Percentiles rank a stretch among this genome's conserved stretches.
Conservation (phyloP, 2,888 invertebrate species). For the Drepana falcataria region DNA sequence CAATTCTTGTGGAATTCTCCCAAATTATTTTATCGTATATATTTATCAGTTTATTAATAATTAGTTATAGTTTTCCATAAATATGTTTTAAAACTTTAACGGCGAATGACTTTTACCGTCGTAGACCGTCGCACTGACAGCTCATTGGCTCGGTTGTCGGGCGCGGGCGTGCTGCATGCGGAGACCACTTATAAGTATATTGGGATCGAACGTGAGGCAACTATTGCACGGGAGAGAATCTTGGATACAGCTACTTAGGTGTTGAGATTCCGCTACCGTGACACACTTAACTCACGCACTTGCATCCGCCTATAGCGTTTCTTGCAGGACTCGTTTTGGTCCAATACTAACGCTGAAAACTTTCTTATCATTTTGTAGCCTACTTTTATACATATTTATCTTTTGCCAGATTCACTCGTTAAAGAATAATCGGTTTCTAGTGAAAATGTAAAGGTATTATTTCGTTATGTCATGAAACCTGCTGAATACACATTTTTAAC, state of each 20-base stretch:
- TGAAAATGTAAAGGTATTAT: no score
- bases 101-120: constrained; percentile 3
- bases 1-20: no score
- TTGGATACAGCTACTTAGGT: constrained; percentile 34
- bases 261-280: constrained; percentile 32
- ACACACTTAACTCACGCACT: constrained; percentile 65
- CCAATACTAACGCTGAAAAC: constrained; percentile 33
- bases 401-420: no score
- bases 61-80: no score
- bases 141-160: constrained; percentile 31
- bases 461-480: no score
- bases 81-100: no score
- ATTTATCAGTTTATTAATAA: no score
- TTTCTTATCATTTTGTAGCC: constrained; percentile 1
- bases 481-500: no score
- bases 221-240: constrained; percentile 31
- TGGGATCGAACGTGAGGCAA: constrained; percentile 45
- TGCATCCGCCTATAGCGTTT: constrained; percentile 54
- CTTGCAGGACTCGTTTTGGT: constrained; percentile 48
- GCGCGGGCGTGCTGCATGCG: constrained; percentile 22
- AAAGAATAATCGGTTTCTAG: no score
- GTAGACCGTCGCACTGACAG: constrained; percentile 7
- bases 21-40: no score
- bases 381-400: not conserved
- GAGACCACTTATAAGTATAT: constrained; percentile 32